Evolutionary conservation across 2,888 invertebrate species (phyloP), one percentile per base, ranked within the genome.

Genomic region (Pseudanteris insignis): DNA sequence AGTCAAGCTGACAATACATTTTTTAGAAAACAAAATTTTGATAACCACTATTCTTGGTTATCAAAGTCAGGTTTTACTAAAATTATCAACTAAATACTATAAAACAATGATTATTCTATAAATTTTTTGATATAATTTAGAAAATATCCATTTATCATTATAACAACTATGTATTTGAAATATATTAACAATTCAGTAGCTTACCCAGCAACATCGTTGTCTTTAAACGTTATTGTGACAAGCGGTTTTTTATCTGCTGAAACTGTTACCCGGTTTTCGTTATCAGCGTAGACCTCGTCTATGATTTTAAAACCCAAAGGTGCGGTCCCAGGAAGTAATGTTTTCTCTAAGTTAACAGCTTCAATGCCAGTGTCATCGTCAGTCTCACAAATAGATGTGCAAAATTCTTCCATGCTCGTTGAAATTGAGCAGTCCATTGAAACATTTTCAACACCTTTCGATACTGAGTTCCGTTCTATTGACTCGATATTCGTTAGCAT

Each of bases 181-280:
- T n/a, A n/a, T n/a, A n/a, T n/a, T n/a, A n/a, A n/a, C n/a, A n/a
- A n/a, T n/a, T n/a, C n/a, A n/a, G n/a, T 10, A 38, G 10, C 63
- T 63, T 68, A 80, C 80, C 71, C 64, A 21, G 74, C 74, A 14
- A 67, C 43, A 13, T 40, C 63, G 43, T 70, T 62, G 51, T 79
- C 73, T 12, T 71, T 73, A 53, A 80, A 80, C 21, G 65, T 68
- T 66, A 80, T 72, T 64, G 71, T 75, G 50, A 80, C 65, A 38
- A 76, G 50, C 2, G 79, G 76, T 5, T 64, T 57, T 2, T 40
- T 34, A 0, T 63, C n/a, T n/a, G n/a, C n/a, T n/a, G n/a, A n/a
- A n/a, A n/a, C n/a, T n/a, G n/a, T n/a, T 2, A n/a, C 10, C 8
- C 21, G 32, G 2, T 21, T 13, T 2, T 32, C 33, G 4, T 36